phyloP scores from a whole-genome alignment of 2,113 vertebrate genomes.

The Gadus macrocephalus region DNA sequence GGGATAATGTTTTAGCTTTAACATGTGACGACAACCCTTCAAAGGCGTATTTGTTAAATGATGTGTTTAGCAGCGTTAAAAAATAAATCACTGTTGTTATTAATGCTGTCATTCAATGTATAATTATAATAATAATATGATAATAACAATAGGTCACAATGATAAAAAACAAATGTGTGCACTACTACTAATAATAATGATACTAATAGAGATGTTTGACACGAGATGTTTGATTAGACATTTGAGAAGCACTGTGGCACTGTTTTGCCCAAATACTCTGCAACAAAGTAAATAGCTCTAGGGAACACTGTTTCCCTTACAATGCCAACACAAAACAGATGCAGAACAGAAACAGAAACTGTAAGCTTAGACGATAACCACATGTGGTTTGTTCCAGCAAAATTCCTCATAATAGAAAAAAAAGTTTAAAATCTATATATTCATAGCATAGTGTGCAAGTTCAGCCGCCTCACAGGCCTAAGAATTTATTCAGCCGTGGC shows the following conservation, averaged over 20 bases:
- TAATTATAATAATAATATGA: slow-evolving; percentile 5
- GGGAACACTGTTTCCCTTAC: not conserved
- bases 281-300: slow-evolving; percentile 3
- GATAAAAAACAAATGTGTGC: not conserved
- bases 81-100: not conserved
- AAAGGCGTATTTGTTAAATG: no score
- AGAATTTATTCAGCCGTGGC: not conserved
- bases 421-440: not conserved
- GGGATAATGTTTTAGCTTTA: no score
- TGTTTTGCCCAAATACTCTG: not conserved
- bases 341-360: not conserved
- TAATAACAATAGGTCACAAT: not conserved
- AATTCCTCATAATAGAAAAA: not conserved
- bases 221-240: not conserved
- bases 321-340: slow-evolving; percentile 1
- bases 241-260: not conserved
- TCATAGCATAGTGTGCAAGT: no score
- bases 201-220: no score
- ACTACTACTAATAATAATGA: no score
- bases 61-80: no score
- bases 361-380: not conserved
- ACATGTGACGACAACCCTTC: no score
- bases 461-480: not conserved
- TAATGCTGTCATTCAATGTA: not conserved
- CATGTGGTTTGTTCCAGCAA: not conserved